Evolutionary conservation across 2,797 vertebrate species (phyloP).

Genomic region (Sparus aurata): DNA sequence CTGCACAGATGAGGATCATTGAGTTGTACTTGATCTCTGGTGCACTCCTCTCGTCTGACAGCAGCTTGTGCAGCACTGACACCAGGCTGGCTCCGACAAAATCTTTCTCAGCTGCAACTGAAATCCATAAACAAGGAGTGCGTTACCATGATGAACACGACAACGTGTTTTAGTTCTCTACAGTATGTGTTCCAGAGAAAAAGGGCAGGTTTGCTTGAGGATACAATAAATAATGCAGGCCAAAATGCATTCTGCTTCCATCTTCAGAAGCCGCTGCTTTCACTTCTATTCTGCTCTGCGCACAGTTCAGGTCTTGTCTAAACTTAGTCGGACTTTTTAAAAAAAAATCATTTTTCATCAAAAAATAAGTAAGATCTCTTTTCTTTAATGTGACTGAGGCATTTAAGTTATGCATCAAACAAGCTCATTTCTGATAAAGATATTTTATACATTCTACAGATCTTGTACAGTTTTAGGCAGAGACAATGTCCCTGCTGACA

Average conservation of each 20-base stretch:
- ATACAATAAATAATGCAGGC: not conserved
- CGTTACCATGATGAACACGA: not conserved
- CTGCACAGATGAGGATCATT: conserved; percentile 97
- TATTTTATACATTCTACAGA: not conserved
- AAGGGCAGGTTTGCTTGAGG: not conserved
- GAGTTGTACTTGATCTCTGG: conserved; percentile 99
- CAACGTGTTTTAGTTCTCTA: not conserved
- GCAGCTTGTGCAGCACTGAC: conserved; percentile 95
- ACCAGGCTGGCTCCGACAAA: conserved; percentile 93
- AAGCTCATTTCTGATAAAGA: not conserved
- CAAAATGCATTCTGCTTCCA: not conserved
- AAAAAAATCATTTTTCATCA: too few species aligned
- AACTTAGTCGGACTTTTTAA: too few species aligned
- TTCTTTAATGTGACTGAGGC: not conserved
- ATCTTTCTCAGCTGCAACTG: conserved; percentile 95
- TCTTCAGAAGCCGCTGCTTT: not conserved
- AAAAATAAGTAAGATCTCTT: too few species aligned
- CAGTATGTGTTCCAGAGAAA: not conserved
- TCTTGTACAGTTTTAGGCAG: not conserved
- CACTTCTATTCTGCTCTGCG: not conserved
- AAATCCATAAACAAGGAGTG: conserved; percentile 13
- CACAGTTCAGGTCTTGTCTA: too few species aligned
- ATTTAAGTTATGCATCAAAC: not conserved
- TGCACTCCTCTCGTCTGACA: conserved; percentile 95
- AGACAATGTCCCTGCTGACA: not conserved